Evolutionary conservation across 2,797 vertebrate species (phyloP).

Genomic region (Acestrorhynchus altus): DNA sequence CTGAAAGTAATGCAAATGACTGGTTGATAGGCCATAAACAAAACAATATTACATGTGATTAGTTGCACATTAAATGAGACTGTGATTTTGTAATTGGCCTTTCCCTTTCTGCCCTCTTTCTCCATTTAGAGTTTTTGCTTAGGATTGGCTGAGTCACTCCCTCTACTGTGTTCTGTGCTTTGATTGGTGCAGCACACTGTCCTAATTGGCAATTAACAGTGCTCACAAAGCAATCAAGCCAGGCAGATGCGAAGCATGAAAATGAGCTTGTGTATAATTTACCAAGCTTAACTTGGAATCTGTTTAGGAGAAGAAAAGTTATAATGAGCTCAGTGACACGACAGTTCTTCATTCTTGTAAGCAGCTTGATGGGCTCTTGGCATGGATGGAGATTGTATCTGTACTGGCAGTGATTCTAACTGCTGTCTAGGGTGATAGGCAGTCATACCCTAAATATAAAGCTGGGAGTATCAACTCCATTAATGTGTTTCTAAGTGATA

Average conservation of each 20-base stretch:
- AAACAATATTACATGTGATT: conserved; percentile 38
- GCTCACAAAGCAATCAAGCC: conserved; percentile 78
- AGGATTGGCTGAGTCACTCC: conserved; percentile 26
- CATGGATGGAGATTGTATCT: conserved; percentile 25
- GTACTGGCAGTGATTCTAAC: conserved; percentile 42
- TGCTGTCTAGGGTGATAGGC: background rate
- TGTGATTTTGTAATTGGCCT: conserved; percentile 19
- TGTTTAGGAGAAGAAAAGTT: conserved; percentile 64
- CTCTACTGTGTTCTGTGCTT: conserved; percentile 46
- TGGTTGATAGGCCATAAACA: conserved; percentile 25
- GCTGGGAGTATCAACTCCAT: background rate
- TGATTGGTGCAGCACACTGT: conserved; percentile 70
- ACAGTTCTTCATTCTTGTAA: conserved; percentile 26
- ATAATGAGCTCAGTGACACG: conserved; percentile 62
- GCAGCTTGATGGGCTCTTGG: conserved; percentile 29
- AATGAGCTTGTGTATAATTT: conserved; percentile 74
- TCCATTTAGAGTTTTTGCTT: conserved; percentile 19
- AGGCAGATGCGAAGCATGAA: conserved; percentile 69
- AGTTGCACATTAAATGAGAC: conserved; percentile 29
- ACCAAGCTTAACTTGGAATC: conserved; percentile 66
- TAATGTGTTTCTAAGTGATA: background rate
- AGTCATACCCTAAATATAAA: conserved; percentile 16
- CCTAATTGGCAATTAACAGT: conserved; percentile 82
- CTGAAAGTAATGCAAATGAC: conserved; percentile 23
- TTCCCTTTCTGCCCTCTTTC: background rate